These are phyloP conservation scores for Lochmaea capreae DNA, from an alignment of 2,888 invertebrate species.

Conservation along the genomic window DNA sequence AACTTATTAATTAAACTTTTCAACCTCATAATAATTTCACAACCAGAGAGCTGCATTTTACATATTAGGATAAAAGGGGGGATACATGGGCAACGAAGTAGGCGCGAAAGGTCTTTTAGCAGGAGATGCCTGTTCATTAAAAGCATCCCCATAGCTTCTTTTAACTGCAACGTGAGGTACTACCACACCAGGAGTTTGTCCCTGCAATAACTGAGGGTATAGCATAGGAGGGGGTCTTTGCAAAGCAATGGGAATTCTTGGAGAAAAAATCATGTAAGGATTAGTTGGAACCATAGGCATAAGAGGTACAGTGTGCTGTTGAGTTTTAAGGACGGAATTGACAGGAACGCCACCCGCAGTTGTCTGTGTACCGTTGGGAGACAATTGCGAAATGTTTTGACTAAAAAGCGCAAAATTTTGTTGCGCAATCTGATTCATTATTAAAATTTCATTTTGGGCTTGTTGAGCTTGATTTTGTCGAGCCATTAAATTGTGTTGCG, in stretches of 20 bases:
- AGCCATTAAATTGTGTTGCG: constrained; percentile 76
- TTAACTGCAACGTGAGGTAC: constrained; percentile 62
- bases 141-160: constrained; percentile 64
- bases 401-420: constrained; percentile 63
- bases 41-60: constrained; percentile 48
- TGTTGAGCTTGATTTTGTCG: constrained; percentile 71
- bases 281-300: constrained; percentile 51
- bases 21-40: constrained; percentile 16
- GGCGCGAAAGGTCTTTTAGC: constrained; percentile 62
- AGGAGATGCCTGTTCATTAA: constrained; percentile 58
- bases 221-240: constrained; percentile 51
- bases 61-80: constrained; percentile 63
- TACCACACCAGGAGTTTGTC: constrained; percentile 53
- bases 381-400: constrained; percentile 52
- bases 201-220: constrained; percentile 54
- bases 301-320: constrained; percentile 56
- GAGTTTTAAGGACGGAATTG: constrained; percentile 49
- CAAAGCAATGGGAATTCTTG: constrained; percentile 50
- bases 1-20: constrained; percentile 10
- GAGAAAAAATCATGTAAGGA: constrained; percentile 62
- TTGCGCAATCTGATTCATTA: constrained; percentile 64
- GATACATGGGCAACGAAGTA: constrained; percentile 59
- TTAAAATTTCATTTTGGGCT: constrained; percentile 63
- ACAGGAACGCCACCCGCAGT: constrained; percentile 14
- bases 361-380: constrained; percentile 46